Evolutionary conservation across 2,888 invertebrate genomes (phyloP).

Genomic region (Oligia latruncula): DNA sequence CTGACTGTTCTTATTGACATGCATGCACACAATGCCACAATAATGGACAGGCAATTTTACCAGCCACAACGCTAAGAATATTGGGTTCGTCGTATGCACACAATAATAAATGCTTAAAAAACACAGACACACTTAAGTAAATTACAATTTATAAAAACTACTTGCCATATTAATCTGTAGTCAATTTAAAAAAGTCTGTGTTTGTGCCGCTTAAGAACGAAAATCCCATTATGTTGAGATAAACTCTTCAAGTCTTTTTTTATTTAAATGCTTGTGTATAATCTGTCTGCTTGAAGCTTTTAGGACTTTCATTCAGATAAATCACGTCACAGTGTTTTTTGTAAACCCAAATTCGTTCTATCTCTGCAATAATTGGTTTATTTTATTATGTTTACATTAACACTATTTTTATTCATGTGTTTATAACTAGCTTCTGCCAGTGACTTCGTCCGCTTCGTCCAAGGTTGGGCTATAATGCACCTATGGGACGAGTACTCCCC

Average conservation of each 20-base stretch:
- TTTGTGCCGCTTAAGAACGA: conserved; percentile 14
- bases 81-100: neutral
- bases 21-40: no score
- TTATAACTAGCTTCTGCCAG: neutral
- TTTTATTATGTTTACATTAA: neutral
- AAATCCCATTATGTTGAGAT: conserved; percentile 9
- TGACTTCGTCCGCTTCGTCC: neutral
- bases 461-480: neutral
- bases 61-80: no score
- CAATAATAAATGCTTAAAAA: neutral
- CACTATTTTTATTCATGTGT: neutral
- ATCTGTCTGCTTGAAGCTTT: conserved; percentile 18
- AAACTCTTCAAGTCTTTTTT: conserved; percentile 13
- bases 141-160: conserved; percentile 20
- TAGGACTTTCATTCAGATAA: conserved; percentile 13
- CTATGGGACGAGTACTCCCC: no score
- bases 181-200: conserved; percentile 25
- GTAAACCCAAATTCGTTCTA: conserved; percentile 1
- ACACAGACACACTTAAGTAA: neutral
- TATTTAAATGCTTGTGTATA: conserved; percentile 21
- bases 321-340: conserved; percentile 5
- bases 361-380: conserved; percentile 6
- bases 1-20: no score
- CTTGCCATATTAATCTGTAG: conserved; percentile 12
- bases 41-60: no score